Conservation (phyloP, 2,888 invertebrate genomes). For the Calephelis perditalis region DNA sequence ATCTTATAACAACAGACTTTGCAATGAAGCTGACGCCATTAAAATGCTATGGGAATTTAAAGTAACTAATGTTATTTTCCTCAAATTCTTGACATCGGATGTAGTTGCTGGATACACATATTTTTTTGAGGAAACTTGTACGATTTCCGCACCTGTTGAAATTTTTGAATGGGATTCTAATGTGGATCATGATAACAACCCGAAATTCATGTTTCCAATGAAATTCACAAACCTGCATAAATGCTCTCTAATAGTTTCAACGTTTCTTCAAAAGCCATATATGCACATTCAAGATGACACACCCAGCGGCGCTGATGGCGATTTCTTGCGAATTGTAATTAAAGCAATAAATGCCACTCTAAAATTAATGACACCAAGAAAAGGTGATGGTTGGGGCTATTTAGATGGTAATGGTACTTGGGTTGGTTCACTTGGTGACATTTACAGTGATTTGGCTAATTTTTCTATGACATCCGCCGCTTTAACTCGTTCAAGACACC, state of each 20-base stretch:
- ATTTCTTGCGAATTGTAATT: slow-evolving; percentile 46
- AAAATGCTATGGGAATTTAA: slow-evolving; percentile 47
- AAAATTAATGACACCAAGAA: slow-evolving; percentile 44
- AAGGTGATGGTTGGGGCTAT: slow-evolving; percentile 54
- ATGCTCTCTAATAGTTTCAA: slow-evolving; percentile 52
- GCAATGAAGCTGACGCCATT: slow-evolving; percentile 45
- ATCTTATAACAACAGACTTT: slow-evolving; percentile 38
- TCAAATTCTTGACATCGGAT: slow-evolving; percentile 35
- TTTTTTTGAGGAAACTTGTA: slow-evolving; percentile 43
- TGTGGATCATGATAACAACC: not conserved
- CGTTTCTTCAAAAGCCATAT: slow-evolving; percentile 51
- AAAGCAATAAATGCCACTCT: slow-evolving; percentile 49
- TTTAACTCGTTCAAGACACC: slow-evolving; percentile 45
- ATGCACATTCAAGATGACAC: slow-evolving; percentile 45
- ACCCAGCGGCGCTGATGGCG: slow-evolving; percentile 49
- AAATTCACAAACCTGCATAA: slow-evolving; percentile 48
- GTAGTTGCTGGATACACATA: slow-evolving; percentile 45
- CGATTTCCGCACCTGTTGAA: slow-evolving; percentile 39
- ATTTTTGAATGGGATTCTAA: slow-evolving; percentile 31
- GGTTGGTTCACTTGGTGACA: slow-evolving; percentile 57
- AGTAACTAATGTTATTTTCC: slow-evolving; percentile 50
- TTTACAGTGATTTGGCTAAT: slow-evolving; percentile 52
- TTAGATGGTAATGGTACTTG: slow-evolving; percentile 47
- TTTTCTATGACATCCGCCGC: slow-evolving; percentile 60
- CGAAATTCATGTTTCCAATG: slow-evolving; percentile 37